Evolutionary conservation across 1,140 invertebrate genomes (phyloP), one percentile per base, ranked within the genome.

Genomic region (Oncopodura yosiiana): DNA sequence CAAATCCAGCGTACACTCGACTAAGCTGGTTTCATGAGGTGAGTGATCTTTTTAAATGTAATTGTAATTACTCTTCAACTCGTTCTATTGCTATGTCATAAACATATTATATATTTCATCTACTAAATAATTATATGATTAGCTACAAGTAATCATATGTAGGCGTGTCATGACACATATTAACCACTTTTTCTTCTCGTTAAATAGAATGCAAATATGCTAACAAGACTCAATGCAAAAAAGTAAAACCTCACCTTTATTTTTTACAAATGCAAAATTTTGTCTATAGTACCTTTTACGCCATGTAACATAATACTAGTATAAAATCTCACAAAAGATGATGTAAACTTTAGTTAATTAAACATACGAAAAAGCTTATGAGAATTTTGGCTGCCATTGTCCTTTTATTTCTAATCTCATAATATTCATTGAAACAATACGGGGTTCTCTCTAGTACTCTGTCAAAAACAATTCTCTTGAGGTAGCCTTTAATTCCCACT

Each of bases 21-120:
- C 77, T 88, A 45, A 78, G 82, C 48, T 90, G 86, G 86, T 87
- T 81, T 71, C 86, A 87, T 68, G 82, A 85, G 63, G 86, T 87
- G 75, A 84, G 83, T 51, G 32, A 49, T 1, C 19, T n/a, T 38
- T 38, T 16, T 37, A 8, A 59, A 21, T 49, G 14, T n/a, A 48
- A 32, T 6, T 4, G 14, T 14, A 19, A n/a, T n/a, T n/a, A n/a
- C n/a, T n/a, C n/a, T n/a, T n/a, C n/a, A n/a, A n/a, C n/a, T n/a
- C n/a, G 18, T 21, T 3, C 23, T 18, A 21, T 41, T 9, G 32
- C 8, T 11, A 1, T n/a, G 16, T 32, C 4, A 16, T 32, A 49
- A 27, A 11, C 3, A 49, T 32, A 38, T 24, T 34, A 49, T 32
- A 19, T 29, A 37, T 49, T 24, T 24, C n/a, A 21, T 49, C 19